Percentiles rank a stretch among this genome's conserved stretches.
These are phyloP conservation scores for Salvelinus namaycush DNA, from an alignment of 2,113 vertebrate species.

Conservation along the genomic window DNA sequence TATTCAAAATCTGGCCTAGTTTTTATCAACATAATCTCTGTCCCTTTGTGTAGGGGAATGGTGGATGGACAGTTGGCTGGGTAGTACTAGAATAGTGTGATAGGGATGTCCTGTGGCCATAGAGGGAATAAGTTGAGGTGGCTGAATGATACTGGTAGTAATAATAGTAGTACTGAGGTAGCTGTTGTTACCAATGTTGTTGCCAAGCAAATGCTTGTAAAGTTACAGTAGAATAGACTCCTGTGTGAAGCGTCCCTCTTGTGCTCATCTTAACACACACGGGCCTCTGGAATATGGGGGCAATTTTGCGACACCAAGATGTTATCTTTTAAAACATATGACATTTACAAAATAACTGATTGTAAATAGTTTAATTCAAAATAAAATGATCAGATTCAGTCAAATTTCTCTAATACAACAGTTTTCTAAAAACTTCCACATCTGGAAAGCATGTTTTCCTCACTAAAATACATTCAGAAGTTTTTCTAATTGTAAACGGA, in stretches of 20 bases:
- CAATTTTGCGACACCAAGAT: background rate
- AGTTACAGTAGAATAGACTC: background rate
- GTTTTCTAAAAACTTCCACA: too few species aligned
- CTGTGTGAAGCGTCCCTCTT: background rate
- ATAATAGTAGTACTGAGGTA: background rate
- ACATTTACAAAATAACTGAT: background rate
- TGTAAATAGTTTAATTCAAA: background rate
- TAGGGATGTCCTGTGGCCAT: background rate
- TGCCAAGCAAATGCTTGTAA: background rate
- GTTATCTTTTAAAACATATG: background rate
- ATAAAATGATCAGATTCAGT: background rate
- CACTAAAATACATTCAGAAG: too few species aligned
- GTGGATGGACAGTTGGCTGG: background rate
- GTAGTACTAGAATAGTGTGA: background rate
- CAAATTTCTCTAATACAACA: too few species aligned
- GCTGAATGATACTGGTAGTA: background rate
- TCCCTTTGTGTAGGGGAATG: background rate
- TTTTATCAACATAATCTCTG: slow-evolving; percentile 29
- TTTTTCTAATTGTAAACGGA: too few species aligned
- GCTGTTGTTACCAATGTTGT: background rate
- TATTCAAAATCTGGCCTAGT: background rate
- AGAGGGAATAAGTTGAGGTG: background rate
- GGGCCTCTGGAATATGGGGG: too few species aligned
- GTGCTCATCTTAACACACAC: background rate
- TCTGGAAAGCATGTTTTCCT: too few species aligned